Conservation (phyloP, 2,888 invertebrate genomes). For the Harpalus rufipes region DNA sequence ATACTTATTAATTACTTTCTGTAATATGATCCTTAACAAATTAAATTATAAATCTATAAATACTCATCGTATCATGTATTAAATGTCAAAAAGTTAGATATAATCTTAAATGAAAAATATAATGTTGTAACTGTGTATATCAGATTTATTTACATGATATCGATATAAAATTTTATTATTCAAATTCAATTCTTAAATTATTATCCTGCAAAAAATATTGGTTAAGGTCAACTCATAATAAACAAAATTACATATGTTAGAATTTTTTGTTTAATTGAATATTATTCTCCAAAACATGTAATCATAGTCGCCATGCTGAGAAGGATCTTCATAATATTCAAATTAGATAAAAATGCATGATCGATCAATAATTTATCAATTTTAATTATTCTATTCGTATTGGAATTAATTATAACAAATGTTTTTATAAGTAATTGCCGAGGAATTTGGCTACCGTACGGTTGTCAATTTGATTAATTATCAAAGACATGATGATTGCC, state of each 20-base stretch:
- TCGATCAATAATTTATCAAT: slow-evolving; percentile 26
- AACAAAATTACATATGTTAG: slow-evolving; percentile 18
- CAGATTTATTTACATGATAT: slow-evolving; percentile 43
- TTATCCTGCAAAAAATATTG: slow-evolving; percentile 8
- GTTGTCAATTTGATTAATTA: slow-evolving; percentile 25
- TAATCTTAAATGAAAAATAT: slow-evolving; percentile 4
- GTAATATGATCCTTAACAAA: slow-evolving; percentile 17
- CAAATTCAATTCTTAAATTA: slow-evolving; percentile 36
- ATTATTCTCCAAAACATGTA: slow-evolving; percentile 36
- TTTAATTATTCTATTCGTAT: slow-evolving; percentile 25
- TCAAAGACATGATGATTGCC: neutral
- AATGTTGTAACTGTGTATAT: neutral
- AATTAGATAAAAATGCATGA: slow-evolving; percentile 35
- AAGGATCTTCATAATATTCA: slow-evolving; percentile 15
- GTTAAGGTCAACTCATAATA: slow-evolving; percentile 40
- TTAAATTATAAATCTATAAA: slow-evolving; percentile 37
- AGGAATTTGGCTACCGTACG: slow-evolving; percentile 18
- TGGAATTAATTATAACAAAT: slow-evolving; percentile 44
- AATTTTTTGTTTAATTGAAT: slow-evolving; percentile 43
- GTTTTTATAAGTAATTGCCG: slow-evolving; percentile 36
- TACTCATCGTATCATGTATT: slow-evolving; percentile 19
- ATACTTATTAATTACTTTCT: slow-evolving; percentile 22
- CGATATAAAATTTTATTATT: slow-evolving; percentile 30
- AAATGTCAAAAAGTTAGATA: slow-evolving; percentile 35
- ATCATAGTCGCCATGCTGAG: slow-evolving; percentile 29